Evolutionary conservation across 2,888 invertebrate species (phyloP).

Genomic region (Agriopis marginaria): DNA sequence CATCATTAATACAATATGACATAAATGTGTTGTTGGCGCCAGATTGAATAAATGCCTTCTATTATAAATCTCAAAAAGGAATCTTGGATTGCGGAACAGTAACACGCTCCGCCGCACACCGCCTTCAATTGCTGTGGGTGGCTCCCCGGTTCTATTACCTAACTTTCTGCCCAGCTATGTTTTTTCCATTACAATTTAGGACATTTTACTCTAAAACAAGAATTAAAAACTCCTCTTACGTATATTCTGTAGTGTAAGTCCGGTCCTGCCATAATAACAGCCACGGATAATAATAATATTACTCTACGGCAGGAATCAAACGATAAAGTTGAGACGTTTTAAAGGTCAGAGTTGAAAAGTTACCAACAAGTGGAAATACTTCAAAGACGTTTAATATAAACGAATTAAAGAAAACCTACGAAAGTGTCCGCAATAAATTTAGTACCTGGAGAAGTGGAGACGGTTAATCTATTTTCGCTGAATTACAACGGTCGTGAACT

Average conservation of each 20-base stretch:
- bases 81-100: too few relatives aligned
- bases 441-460: slow-evolving; percentile 12
- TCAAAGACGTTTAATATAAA: slow-evolving; percentile 14
- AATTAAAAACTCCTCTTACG: too few relatives aligned
- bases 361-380: slow-evolving; percentile 16
- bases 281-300: neutral
- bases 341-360: neutral
- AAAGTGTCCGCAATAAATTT: slow-evolving; percentile 22
- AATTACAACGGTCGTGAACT: slow-evolving; percentile 10
- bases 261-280: neutral
- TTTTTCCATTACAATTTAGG: too few relatives aligned
- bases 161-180: too few relatives aligned
- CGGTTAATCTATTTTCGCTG: slow-evolving; percentile 12
- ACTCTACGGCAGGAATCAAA: neutral
- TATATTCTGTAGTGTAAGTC: too few relatives aligned
- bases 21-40: neutral
- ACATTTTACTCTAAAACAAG: too few relatives aligned
- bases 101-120: too few relatives aligned
- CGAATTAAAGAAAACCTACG: slow-evolving; percentile 3
- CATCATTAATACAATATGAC: too few relatives aligned
- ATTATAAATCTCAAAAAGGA: too few relatives aligned
- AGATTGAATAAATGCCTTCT: too few relatives aligned
- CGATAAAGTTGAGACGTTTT: neutral
- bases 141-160: too few relatives aligned
- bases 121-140: too few relatives aligned